Evolutionary conservation across 2,797 vertebrate species (phyloP), one percentile per base, ranked within the genome.

Genomic region (Carapus acus): DNA sequence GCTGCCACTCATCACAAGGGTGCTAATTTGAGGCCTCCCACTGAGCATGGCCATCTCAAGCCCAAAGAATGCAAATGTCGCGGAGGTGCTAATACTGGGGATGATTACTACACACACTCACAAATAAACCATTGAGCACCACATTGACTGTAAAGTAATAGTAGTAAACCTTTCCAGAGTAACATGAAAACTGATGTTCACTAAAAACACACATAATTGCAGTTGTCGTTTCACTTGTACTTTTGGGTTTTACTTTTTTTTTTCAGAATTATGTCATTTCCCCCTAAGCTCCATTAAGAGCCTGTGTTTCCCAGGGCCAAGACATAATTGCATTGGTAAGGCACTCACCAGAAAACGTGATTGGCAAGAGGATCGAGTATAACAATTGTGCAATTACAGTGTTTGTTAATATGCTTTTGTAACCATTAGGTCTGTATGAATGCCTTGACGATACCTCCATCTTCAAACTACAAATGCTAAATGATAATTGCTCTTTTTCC

Each of bases 1-100:
- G 70, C 44, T 48, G 58, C 78, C 74, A 84, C 74, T 86, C 73
- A 81, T 74, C 82, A 85, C 77, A 24, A 51, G 49, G 61, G 73
- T 85, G 85, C 74, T 84, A 85, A 86, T 86, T 82, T 82, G 67
- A 77, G 68, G 63, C 71, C 69, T 69, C 79, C 74, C 72, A 62
- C 40, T 2, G 43, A 74, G 69, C 58, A 44, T 42, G 18, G 56
- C 67, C 73, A 69, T 69, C 70, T 74, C 66, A 71, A 64, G 43
- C 56, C 68, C 36, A 45, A 77, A 80, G 81, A 86, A 87, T 86
- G 81, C 76, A 78, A 83, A 83, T 82, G 65, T 60, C 43, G 58
- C 54, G 49, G 51, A 67, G 61, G 82, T 71, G 71, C 49, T 79
- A 81, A 83, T 68, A 69, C 60, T 17, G 6, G 44, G 50, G 62